Evolutionary conservation across 2,888 invertebrate genomes (phyloP).

Genomic region (Podotricha telesiphe): DNA sequence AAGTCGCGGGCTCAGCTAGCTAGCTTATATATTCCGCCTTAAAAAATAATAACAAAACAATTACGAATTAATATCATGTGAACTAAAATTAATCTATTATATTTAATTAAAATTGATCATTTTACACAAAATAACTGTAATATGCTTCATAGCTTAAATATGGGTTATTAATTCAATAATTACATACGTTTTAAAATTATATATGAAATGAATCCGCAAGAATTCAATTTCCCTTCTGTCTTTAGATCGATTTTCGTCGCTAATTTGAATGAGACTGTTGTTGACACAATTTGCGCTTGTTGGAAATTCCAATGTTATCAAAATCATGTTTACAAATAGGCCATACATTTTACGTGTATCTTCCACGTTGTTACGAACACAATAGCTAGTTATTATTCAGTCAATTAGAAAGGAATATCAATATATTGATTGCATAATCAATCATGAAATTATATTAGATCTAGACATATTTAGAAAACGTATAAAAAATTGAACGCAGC

Average conservation of each 20-base stretch:
- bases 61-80: too few relatives aligned
- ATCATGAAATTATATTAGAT: too few relatives aligned
- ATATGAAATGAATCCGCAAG: neutral
- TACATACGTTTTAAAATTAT: neutral
- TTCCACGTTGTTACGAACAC: neutral
- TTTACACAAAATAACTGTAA: too few relatives aligned
- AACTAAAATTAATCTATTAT: too few relatives aligned
- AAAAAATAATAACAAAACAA: too few relatives aligned
- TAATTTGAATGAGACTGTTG: neutral
- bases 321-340: neutral
- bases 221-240: neutral
- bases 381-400: neutral
- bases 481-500: too few relatives aligned
- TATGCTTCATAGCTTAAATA: too few relatives aligned
- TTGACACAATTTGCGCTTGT: neutral
- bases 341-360: neutral
- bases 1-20: too few relatives aligned
- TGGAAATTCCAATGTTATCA: neutral
- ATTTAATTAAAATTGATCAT: too few relatives aligned
- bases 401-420: neutral
- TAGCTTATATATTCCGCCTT: too few relatives aligned
- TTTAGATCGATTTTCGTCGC: neutral
- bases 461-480: too few relatives aligned
- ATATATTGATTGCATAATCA: too few relatives aligned
- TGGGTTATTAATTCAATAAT: neutral